These are phyloP conservation scores for Eurytoma californica DNA, from an alignment of 2,888 invertebrate genomes.

Conservation along the genomic window DNA sequence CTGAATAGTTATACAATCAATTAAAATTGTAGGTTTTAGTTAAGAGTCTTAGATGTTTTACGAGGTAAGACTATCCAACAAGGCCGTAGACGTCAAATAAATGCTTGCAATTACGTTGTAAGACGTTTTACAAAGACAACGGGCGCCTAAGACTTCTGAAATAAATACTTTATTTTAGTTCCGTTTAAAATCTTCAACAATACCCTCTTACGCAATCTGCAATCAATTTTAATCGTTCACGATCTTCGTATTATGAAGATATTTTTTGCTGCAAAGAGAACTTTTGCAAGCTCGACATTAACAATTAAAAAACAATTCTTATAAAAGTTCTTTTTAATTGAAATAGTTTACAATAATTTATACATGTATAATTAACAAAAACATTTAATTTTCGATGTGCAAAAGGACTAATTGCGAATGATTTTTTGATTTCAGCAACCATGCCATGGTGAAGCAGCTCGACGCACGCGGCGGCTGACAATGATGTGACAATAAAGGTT, in stretches of 20 bases:
- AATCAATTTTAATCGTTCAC: no score
- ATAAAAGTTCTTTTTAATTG: no score
- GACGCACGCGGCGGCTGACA: constrained; percentile 67
- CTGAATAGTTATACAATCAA: not conserved
- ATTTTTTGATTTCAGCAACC: constrained; percentile 66
- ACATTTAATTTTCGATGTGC: no score
- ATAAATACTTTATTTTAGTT: constrained; percentile 15
- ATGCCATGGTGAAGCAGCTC: constrained; percentile 70
- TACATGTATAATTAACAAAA: no score
- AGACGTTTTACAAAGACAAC: constrained; percentile 33
- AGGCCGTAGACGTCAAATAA: constrained; percentile 27
- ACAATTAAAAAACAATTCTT: no score
- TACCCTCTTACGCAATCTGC: no score
- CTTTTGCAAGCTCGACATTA: no score
- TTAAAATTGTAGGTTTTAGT: not conserved
- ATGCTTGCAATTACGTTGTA: constrained; percentile 42
- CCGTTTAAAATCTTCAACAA: not conserved
- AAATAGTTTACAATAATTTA: no score
- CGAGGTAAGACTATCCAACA: constrained; percentile 8
- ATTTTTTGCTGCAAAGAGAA: no score
- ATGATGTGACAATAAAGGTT: constrained; percentile 74
- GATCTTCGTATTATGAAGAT: no score
- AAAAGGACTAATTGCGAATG: not conserved
- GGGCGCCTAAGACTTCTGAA: constrained; percentile 52
- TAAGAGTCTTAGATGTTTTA: constrained; percentile 33